These are phyloP conservation scores for Leiothrix lutea DNA, from an alignment of 2,113 vertebrate species.

Conservation along the genomic window DNA sequence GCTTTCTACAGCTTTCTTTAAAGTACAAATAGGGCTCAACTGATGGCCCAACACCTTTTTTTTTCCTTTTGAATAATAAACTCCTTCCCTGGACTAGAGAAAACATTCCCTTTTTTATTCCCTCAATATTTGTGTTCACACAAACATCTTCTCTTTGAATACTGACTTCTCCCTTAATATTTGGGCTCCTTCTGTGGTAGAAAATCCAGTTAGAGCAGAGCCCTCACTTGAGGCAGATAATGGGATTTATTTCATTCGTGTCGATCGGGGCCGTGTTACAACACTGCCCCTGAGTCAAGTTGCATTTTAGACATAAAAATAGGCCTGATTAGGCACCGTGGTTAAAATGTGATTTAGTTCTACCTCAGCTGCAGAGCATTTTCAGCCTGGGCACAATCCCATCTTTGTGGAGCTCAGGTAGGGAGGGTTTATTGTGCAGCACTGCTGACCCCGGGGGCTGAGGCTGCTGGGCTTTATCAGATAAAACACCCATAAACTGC, in stretches of 20 bases:
- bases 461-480: not conserved
- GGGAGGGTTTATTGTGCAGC: not conserved
- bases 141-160: not conserved
- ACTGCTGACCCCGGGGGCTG: not conserved
- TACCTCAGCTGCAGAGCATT: not conserved
- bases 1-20: not conserved
- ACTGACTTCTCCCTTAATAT: not conserved
- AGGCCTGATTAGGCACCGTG: not conserved
- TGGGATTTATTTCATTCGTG: not conserved
- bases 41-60: not conserved
- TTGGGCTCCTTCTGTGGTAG: not conserved
- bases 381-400: not conserved
- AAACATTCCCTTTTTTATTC: not conserved
- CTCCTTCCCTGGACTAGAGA: not conserved
- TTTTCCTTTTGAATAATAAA: not conserved
- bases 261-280: not conserved
- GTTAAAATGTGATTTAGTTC: not conserved
- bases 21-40: not conserved
- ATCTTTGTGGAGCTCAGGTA: not conserved
- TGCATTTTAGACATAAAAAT: not conserved
- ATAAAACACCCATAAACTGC: not conserved
- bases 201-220: constrained; percentile 24
- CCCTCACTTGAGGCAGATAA: not conserved
- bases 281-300: not conserved
- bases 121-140: not conserved